Base-by-base conservation (phyloP, 1,140 invertebrate species). In the Heterodera carotae region DNA sequence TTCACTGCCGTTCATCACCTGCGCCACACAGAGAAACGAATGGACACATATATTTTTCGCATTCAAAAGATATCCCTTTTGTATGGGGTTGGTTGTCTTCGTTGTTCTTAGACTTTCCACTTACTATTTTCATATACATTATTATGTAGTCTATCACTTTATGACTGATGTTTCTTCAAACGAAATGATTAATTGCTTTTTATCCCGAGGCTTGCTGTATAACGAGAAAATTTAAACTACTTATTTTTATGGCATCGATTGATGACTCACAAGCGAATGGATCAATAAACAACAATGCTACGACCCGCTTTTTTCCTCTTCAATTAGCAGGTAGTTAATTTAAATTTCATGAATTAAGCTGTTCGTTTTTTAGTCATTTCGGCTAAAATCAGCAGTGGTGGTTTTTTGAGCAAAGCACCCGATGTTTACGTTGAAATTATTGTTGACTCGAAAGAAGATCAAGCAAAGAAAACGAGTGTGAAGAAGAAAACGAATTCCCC, bases 401-500 rank as follows among this genome's bases (percentile, higher is more conserved):
- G 79, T 76, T 66, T 82, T 70, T 71, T 83, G 29, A 60, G 59
- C 8, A 83, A 83, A 59, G 62, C 43, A 59, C 82, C 82, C 39
- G 84, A 85, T 75, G 73, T 77, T 60, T 85, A 84, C 69, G 76
- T 77, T 22, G 84, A 85, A 69, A 31, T 85, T 33, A 69, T 69
- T 53, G 76, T 83, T 48, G 82, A 83, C 31, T 69, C 59, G 31
- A 62, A 74, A 27, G 73, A 67, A 2, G 33, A 79, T 36, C 27
- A 56, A 69, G 60, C 66, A 43, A 79, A 77, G 59, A 78, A 80
- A 53, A 84, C 84, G 31, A 66, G 22, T n/a, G 71, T 79, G 5
- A 85, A 84, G 73, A 86, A 86, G 78, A 84, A 82, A 69, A 84
- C 85, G 22, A 64, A 70, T 60, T 74, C 75, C 43, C 85, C 84